A percentile compares a stretch with the other conserved stretches of the same genome.
phyloP scores from a whole-genome alignment of 1,140 invertebrate genomes.

The Cepaea nemoralis region DNA sequence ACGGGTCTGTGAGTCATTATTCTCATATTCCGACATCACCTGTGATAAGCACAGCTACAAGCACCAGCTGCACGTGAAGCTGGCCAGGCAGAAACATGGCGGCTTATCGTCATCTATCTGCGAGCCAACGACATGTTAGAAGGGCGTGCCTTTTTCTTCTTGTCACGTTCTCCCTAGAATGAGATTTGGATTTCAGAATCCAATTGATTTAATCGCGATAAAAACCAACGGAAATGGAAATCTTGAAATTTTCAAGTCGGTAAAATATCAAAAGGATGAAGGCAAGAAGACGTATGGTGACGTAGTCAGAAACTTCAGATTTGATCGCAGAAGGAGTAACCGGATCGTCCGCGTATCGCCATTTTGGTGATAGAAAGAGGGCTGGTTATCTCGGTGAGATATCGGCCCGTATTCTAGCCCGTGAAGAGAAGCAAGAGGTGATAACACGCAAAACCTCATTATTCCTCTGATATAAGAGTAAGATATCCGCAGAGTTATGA shows the following conservation, averaged over 20 bases:
- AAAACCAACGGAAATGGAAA: constrained; percentile 37
- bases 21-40: background rate
- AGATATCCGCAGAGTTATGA: constrained; percentile 22
- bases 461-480: constrained; percentile 27
- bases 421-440: constrained; percentile 17
- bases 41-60: background rate
- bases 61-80: background rate
- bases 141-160: constrained; percentile 27
- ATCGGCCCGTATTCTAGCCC: constrained; percentile 28
- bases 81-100: constrained; percentile 22
- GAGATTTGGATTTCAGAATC: constrained; percentile 36
- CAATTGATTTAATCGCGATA: constrained; percentile 38
- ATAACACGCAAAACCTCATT: constrained; percentile 29
- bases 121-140: constrained; percentile 23
- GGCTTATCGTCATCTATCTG: constrained; percentile 14
- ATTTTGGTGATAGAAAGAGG: constrained; percentile 33
- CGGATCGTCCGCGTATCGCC: constrained; percentile 22
- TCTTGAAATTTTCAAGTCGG: constrained; percentile 33
- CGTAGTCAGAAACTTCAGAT: constrained; percentile 28
- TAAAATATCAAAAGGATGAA: constrained; percentile 33
- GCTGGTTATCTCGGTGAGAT: constrained; percentile 16
- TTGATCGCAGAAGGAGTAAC: constrained; percentile 30
- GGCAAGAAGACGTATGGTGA: constrained; percentile 27
- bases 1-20: constrained; percentile 20
- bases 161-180: constrained; percentile 34